A percentile compares a stretch with the other conserved stretches of the same genome.
Conservation (phyloP, 2,797 vertebrate genomes). For the Oreochromis mossambicus region DNA sequence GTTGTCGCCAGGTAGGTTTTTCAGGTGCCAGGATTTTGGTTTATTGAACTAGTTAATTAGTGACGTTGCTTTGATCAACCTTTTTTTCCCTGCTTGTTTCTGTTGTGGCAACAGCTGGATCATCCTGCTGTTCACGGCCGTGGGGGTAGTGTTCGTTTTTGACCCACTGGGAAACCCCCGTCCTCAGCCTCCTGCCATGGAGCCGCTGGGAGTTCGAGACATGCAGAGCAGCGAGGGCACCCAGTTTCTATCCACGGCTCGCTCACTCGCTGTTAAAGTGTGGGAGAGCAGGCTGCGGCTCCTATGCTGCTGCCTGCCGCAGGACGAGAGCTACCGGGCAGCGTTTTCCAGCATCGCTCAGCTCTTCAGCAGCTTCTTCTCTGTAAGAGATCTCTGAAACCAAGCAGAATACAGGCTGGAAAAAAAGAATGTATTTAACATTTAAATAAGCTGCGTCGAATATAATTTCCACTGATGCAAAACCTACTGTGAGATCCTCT, state of each 20-base stretch:
- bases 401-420: background rate
- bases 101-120: slow-evolving; percentile 81
- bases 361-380: slow-evolving; percentile 89
- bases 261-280: slow-evolving; percentile 83
- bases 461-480: background rate
- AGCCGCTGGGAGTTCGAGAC: slow-evolving; percentile 60
- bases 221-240: slow-evolving; percentile 83
- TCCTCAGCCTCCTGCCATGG: slow-evolving; percentile 8
- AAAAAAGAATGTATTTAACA: background rate
- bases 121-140: slow-evolving; percentile 82
- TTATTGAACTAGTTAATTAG: background rate
- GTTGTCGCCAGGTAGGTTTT: slow-evolving; percentile 85
- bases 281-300: slow-evolving; percentile 91
- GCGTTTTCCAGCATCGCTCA: slow-evolving; percentile 90
- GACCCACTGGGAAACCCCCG: slow-evolving; percentile 87
- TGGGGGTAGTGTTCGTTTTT: slow-evolving; percentile 88
- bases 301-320: slow-evolving; percentile 89
- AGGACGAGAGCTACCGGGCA: slow-evolving; percentile 85
- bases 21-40: background rate
- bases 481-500: background rate
- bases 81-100: accelerated
- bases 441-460: background rate
- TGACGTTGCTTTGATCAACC: background rate
- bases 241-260: slow-evolving; percentile 85
- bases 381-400: slow-evolving; percentile 69